Base-by-base conservation (phyloP, 2,113 vertebrate species). In the Pterocles orientalis region DNA sequence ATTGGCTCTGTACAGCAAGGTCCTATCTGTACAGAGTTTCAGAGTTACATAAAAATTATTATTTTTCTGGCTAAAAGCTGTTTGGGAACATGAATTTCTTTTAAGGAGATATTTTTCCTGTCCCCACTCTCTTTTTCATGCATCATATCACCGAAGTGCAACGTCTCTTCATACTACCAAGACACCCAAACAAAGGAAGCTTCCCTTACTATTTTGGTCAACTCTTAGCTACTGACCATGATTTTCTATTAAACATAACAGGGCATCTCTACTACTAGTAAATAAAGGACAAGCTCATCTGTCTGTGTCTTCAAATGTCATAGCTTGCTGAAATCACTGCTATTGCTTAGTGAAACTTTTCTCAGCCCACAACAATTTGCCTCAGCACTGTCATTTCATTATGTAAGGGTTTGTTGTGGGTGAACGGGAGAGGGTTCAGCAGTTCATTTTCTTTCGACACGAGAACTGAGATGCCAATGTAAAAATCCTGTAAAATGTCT, bases 301-400 rank as follows among this genome's bases (percentile, higher is more conserved):
- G 56, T 33, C 77, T 95, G 53, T 68, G 71, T 54, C 94, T 86
- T 45, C n/a, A 84, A 84, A 92, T 82, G 92, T 68, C 77, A 89
- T 73, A 84, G 43, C 48, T 51, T 60, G 56, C 83, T 82, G 78
- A 91, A 85, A 79, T 87, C 65, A 64, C 45, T 61, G 77, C 60
- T 82, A 36, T 51, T 1, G 18, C 78, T 91, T n/a, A 34, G 39
- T 56, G 66, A 94, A 95, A 82, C 31, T 66, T 86, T 89, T 84
- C 94, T 92, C 81, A 92, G 69, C 34, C 48, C 64, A 31, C 12
- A 50, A 58, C 20, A 7, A 51, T 71, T 73, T 78, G 47, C 72
- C 69, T 88, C 82, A 86, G 79, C 21, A 7, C n/a, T 91, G 80
- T 56, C 77, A 45, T 92, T 95, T 86, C 34, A 64, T 72, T 61